A percentile compares a stretch with the other conserved stretches of the same genome.
These are phyloP conservation scores for Neocrepidodera transversa DNA, from an alignment of 2,888 invertebrate species.

Conservation along the genomic window DNA sequence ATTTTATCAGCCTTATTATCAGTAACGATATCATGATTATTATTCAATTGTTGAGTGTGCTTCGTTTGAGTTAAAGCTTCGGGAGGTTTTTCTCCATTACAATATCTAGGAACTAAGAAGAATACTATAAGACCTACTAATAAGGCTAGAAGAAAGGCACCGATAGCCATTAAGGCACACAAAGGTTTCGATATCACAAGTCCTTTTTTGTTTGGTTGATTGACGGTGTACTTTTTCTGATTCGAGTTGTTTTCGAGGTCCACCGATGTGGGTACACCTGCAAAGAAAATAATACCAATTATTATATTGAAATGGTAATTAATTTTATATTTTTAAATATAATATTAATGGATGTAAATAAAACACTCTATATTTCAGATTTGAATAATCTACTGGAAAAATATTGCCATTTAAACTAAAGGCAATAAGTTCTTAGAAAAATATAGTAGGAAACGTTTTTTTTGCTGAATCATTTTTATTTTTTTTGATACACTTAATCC, in stretches of 20 bases:
- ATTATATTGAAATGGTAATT: no score
- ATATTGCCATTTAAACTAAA: no score
- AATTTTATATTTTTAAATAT: no score
- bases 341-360: no score
- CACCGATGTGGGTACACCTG: constrained; percentile 57
- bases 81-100: constrained; percentile 37
- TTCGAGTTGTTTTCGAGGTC: constrained; percentile 57
- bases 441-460: no score
- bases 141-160: constrained; percentile 54
- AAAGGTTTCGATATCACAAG: constrained; percentile 55
- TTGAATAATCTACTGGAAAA: no score
- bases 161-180: constrained; percentile 56
- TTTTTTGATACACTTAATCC: no score
- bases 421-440: no score
- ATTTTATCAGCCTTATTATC: constrained; percentile 1
- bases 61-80: constrained; percentile 35
- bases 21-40: constrained; percentile 1
- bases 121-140: constrained; percentile 56
- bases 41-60: not conserved
- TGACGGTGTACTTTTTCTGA: constrained; percentile 58
- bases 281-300: constrained; percentile 42
- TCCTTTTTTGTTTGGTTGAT: constrained; percentile 46
- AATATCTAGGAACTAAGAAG: constrained; percentile 54
- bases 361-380: no score
- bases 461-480: no score